These are phyloP conservation scores for Xiphophorus birchmanni DNA, from an alignment of 2,797 vertebrate genomes.

Conservation along the genomic window DNA sequence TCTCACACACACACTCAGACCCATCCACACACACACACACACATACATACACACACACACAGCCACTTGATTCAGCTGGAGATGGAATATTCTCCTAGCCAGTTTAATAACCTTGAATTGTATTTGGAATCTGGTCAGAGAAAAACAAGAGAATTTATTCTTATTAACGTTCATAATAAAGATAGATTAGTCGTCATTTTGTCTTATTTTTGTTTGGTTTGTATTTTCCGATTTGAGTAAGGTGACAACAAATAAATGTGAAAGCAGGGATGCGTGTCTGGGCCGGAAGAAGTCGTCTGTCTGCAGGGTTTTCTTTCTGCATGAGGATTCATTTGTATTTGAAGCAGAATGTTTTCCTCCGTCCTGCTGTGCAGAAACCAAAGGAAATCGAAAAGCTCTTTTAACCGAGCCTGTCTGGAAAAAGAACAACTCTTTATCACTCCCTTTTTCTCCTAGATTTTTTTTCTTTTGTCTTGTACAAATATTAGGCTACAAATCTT, in stretches of 20 bases:
- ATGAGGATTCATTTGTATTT: not conserved
- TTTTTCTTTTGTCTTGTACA: not conserved
- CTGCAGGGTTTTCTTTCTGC: not conserved
- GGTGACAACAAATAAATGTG: not conserved
- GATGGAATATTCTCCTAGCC: conserved; percentile 62
- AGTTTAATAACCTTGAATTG: conserved; percentile 55
- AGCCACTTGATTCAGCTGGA: conserved; percentile 22
- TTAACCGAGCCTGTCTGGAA: not conserved
- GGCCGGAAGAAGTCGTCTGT: not conserved
- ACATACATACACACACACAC: not conserved
- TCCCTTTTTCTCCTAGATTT: too few species aligned
- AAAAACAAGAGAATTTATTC: conserved; percentile 21
- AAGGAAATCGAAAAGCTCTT: not conserved
- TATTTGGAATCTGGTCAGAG: conserved; percentile 24
- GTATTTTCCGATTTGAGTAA: not conserved
- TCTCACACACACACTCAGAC: not conserved
- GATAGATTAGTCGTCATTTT: not conserved
- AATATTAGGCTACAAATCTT: not conserved
- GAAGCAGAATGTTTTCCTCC: not conserved
- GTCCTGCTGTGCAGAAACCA: not conserved
- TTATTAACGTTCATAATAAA: conserved; percentile 8
- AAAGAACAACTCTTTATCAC: not conserved
- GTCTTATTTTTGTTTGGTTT: not conserved
- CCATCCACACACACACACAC: conserved; percentile 27
- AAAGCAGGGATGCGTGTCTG: not conserved